Base-by-base conservation (phyloP, 2,888 invertebrate species). In the Pollenia amentaria region DNA sequence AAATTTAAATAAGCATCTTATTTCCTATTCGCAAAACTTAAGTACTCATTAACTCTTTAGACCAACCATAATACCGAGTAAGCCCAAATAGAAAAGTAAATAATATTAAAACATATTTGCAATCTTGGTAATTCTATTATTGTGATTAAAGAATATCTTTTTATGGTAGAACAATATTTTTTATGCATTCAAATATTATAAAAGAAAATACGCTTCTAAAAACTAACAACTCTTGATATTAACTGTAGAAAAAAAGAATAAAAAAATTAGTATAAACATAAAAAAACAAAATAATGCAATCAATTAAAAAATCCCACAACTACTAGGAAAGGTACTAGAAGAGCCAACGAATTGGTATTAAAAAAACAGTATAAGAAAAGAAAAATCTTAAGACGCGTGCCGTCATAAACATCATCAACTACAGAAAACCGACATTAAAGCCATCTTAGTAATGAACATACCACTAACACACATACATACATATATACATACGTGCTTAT, bases 341-440 rank as follows among this genome's bases (percentile, higher is more conserved):
- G 38, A 18, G 40, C 6, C 44, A 53, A 69, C 60, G 51, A 62
- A 69, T n/a, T 76, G 53, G 8, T n/a, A 16, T 29, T 10, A 18
- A 10, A 67, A 60, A 62, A 64, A 42, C 8, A 69, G 18, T 16
- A 76, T 14, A 60, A 55, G 18, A 57, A 67, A 9, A 62, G n/a
- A n/a, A 73, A 78, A 73, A 57, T 38, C 12, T 57, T 18, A 76
- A 86, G 82, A 75, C 82, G 86, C 86, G 86, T 86, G 86, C 86
- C 86, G 86, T 86, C 86, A 86, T 83, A 83, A 83, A 79, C 69
- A 79, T 86, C 78, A 82, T 42, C 72, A 65, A 21, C 69, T 70
- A 40, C 9, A 51, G 16, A 42, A 73, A 62, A 53, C 44, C 38
- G 46, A 73, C 77, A 82, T 79, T 69, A 76, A 84, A 64, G 72